Base-by-base conservation (phyloP, 2,113 vertebrate species). In the Sclerurus mexicanus region DNA sequence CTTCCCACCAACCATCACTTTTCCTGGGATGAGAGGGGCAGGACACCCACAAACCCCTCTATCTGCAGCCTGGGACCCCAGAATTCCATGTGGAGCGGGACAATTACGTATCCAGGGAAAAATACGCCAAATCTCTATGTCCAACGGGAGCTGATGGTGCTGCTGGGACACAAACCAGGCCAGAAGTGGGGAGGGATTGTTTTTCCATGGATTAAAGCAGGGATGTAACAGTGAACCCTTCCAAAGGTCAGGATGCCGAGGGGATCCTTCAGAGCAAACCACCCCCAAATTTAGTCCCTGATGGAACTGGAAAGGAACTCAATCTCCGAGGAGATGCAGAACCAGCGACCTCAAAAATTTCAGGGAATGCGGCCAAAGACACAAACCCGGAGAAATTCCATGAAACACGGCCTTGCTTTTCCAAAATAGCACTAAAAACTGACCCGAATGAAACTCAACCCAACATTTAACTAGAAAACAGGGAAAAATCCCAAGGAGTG, bases 271-370 rank as follows among this genome's bases (percentile, higher is more conserved):
- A 13, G 1, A 73, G 69, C 33, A 64, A 87, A 35, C 72, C 56
- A 35, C 9, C n/a, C 14, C 44, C 73, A 78, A 37, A 49, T 27
- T 15, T 16, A 79, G 55, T 35, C 23, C 30, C 67, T 62, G 76
- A 74, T 63, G 90, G 83, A 90, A 66, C 0, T 3, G 84, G 40
- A 56, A 52, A 86, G 67, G 83, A 88, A 46, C 74, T 27, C 14
- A 58, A 53, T 40, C 66, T 60, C 50, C 9, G 19, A 50, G n/a
- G 5, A 74, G 31, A 44, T 42, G 67, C 69, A 93, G 81, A 39
- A 53, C 75, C 73, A 77, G 77, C 4, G 68, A 91, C 95, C 92
- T 95, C 96, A 94, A 78, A 87, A 82, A 89, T 66, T 46, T 76
- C 21, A 15, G 47, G 46, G 63, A 75, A 58, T 39, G 50, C 20